phyloP scores from a whole-genome alignment of 2,888 invertebrate species.

The Lottia gigantea region DNA sequence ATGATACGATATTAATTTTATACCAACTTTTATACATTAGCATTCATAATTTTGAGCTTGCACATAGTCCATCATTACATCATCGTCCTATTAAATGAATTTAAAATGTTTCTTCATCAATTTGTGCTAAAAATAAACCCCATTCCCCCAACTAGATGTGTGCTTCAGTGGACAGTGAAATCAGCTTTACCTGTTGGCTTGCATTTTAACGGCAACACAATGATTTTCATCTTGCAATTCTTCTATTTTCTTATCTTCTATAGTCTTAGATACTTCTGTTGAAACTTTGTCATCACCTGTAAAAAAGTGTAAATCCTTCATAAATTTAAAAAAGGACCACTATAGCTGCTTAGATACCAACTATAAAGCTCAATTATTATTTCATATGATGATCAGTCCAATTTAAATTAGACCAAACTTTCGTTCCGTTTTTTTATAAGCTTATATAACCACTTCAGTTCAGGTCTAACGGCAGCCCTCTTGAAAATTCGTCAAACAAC shows the following conservation, averaged over 20 bases:
- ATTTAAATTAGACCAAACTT: no score
- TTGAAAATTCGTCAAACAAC: no score
- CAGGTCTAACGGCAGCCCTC: no score
- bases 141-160: not conserved
- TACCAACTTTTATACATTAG: not conserved
- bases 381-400: no score
- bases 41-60: not conserved
- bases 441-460: no score
- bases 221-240: slow-evolving; percentile 74
- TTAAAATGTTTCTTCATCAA: not conserved
- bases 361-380: no score
- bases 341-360: not conserved
- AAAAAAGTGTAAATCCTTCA: no score
- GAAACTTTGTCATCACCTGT: slow-evolving; percentile 83
- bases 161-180: not conserved
- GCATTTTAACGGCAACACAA: slow-evolving; percentile 83
- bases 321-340: no score
- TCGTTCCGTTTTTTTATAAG: no score
- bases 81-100: not conserved
- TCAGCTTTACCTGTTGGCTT: slow-evolving; percentile 73
- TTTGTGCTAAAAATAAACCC: not conserved
- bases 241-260: slow-evolving; percentile 75
- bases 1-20: no score
- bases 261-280: slow-evolving; percentile 74
- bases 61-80: not conserved